Evolutionary conservation across 2,888 invertebrate genomes (phyloP), one percentile per base, ranked within the genome.

Genomic region (Stenolophus ochropezus): DNA sequence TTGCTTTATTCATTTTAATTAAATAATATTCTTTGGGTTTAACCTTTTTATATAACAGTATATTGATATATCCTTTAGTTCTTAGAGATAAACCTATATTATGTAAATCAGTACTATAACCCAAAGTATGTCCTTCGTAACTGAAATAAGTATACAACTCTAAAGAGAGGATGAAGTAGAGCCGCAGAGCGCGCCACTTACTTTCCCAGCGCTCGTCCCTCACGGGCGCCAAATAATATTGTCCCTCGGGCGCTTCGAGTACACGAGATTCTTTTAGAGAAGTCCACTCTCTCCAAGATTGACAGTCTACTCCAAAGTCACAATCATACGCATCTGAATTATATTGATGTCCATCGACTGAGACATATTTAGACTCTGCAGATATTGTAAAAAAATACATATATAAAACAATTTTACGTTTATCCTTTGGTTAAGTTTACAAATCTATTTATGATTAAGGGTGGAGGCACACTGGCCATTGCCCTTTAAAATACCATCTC

Each of bases 141-240:
- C 61, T 61, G 25, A 14, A 27, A 27, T 0, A 3, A 61, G 23
- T 61, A n/a, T n/a, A 1, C n/a, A 61, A 61, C n/a, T 20, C 61
- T 61, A 61, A 42, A n/a, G 25, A 14, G 27, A 21, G n/a, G 25
- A 61, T 61, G 21, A 23, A n/a, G n/a, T 21, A 25, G 4, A 4
- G 3, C 11, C 4, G n/a, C 5, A 25, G 25, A 2, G 25, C 14
- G 23, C 0, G n/a, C 5, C 1, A 4, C 25, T 61, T 61, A 61
- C 61, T 61, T 23, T 61, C 61, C 61, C 61, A 61, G 23, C 61
- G 61, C 8, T 61, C n/a, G 25, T 61, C 61, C 4, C 3, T 61
- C n/a, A 61, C 25, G 6, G 23, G 61, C n/a, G 20, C 61, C 61
- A 61, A 21, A 23, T 61, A 14, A 14, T 61, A 25, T 5, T 14